A percentile compares a stretch with the other conserved stretches of the same genome.
phyloP scores from a whole-genome alignment of 2,113 vertebrate species.

The Sinocyclocheilus rhinocerous region DNA sequence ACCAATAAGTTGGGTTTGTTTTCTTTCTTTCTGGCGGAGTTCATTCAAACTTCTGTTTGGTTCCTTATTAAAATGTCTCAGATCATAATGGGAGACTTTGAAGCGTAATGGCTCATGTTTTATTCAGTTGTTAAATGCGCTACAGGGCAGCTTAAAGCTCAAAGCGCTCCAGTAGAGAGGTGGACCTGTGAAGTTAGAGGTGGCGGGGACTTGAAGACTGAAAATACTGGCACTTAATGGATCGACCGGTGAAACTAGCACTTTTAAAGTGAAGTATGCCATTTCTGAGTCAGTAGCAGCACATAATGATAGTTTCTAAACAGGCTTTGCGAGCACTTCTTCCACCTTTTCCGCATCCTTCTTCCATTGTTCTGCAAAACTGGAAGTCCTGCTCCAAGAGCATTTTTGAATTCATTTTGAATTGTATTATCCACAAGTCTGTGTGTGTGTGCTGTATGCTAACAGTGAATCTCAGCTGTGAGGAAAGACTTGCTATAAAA shows the following conservation, averaged over 20 bases:
- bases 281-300: constrained; percentile 1
- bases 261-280: constrained; percentile 3
- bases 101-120: constrained; percentile 45
- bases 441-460: not conserved
- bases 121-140: constrained; percentile 28
- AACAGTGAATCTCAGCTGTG: constrained; percentile 19
- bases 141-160: constrained; percentile 5
- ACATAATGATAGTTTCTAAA: not conserved
- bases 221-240: constrained; percentile 21
- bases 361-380: not conserved
- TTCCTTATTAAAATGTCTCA: constrained; percentile 35
- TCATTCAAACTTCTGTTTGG: constrained; percentile 29
- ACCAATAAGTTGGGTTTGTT: not conserved
- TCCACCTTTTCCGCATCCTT: not conserved
- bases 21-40: constrained; percentile 28
- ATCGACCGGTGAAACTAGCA: not conserved
- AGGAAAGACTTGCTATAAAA: constrained; percentile 35
- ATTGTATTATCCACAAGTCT: not conserved
- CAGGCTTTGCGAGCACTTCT: not conserved
- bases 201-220: not conserved
- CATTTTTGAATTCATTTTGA: not conserved
- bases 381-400: not conserved
- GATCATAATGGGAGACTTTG: constrained; percentile 28
- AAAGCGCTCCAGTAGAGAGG: constrained; percentile 8
- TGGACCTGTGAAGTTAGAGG: constrained; percentile 10